Evolutionary conservation across 92 coral and sea anemone genomes (phyloP), one percentile per base, ranked within the genome.

Genomic region (Porites lobata): DNA sequence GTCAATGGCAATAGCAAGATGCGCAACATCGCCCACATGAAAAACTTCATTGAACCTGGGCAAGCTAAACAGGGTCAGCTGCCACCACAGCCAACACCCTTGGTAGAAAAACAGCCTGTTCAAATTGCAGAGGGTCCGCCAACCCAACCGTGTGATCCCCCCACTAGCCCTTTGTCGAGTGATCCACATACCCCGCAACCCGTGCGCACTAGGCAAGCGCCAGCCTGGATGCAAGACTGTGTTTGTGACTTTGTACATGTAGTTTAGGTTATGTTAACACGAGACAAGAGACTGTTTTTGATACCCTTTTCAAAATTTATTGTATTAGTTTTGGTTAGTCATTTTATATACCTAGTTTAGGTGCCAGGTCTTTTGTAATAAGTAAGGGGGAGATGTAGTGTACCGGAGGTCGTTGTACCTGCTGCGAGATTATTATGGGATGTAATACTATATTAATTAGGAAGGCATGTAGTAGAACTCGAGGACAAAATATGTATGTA

Each of bases 1-100:
- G 59, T 69, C 5, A 82, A 92, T 79, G 93, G 93, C 0, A 70
- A 81, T 57, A 86, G 50, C 43, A 85, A 79, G 78, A 94, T 92
- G 93, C 85, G 84, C 6, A 93, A 91, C 77, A 80, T 79, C 6
- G 92, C 86, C 21, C 94, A 51, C 64, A 75, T 75, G 47, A 51
- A 75, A 18, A 75, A 51, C 5, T 53, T 56, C 15, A 64, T 75
- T 2, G 47, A 51, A 20, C 62, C 63, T 50, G 43, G 3, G n/a
- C 51, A 29, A 15, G 19, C n/a, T 75, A 54, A 62, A 62, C 12
- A 62, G 67, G 67, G 6, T 58, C 63, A 58, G 63, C 17, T 58
- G 63, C 63, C 63, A 58, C 63, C 63, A 58, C 63, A 58, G 63
- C 63, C 63, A 58, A 58, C 63, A 58, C 63, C 63, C 63, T 10